Conservation (phyloP, 2,888 invertebrate species). For the Heliconius ethilla region DNA sequence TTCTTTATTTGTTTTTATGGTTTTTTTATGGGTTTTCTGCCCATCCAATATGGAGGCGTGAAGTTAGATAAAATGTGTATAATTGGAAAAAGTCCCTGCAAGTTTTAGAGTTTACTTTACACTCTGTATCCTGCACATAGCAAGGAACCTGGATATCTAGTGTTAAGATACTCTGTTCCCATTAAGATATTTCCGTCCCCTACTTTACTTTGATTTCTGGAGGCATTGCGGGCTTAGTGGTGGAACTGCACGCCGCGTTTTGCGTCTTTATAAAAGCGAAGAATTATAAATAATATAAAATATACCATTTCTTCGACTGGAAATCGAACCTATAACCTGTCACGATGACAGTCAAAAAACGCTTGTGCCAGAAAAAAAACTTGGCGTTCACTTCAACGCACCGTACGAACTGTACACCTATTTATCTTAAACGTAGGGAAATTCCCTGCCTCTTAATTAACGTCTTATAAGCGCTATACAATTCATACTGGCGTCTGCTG, state of each 20-base stretch:
- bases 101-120: too few species aligned
- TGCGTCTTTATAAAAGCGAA: too few species aligned
- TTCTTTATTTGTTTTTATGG: neutral
- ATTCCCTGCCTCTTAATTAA: slow-evolving; percentile 32
- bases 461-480: slow-evolving; percentile 31
- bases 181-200: too few species aligned
- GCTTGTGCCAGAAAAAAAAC: too few species aligned
- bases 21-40: neutral
- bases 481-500: slow-evolving; percentile 13
- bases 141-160: neutral
- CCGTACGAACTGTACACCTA: neutral
- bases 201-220: too few species aligned
- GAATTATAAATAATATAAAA: too few species aligned
- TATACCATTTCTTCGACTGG: too few species aligned
- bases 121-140: neutral
- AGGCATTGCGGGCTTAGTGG: neutral
- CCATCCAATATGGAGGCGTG: neutral
- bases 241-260: neutral
- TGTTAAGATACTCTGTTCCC: neutral
- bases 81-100: too few species aligned
- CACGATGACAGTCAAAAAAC: too few species aligned
- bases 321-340: too few species aligned
- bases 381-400: neutral
- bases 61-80: too few species aligned
- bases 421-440: slow-evolving; percentile 31